Evolutionary conservation across 2,797 vertebrate species (phyloP), one percentile per base, ranked within the genome.

Genomic region (Australoheros facetus): DNA sequence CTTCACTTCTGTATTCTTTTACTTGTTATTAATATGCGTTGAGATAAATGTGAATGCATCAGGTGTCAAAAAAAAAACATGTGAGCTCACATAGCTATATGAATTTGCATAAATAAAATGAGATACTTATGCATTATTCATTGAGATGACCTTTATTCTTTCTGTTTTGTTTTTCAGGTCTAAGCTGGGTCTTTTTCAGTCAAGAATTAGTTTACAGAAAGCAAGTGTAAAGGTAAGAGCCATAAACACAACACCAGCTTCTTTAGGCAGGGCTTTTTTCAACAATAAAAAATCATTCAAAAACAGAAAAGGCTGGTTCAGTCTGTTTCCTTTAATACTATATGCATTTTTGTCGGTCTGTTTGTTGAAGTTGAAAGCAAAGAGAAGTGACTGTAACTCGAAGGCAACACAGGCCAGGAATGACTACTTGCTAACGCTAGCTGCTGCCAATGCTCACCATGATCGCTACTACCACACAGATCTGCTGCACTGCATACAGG

Each of bases 141-240:
- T 64, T 10, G 37, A 60, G 19, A 66, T 26, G 39, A 23, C 79
- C 53, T 26, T 21, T 2, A 53, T 77, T 73, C 10, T 48, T 58
- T 62, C 9, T 78, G 17, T 81, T 55, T 62, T 77, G 7, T 83
- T 85, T 83, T 73, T 81, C 93, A 99, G 98, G 95, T 99, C 98
- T 79, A 99, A 99, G 95, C 96, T 99, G 95, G 98, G 97, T 93
- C 96, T 99, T 92, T 99, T 99, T 89, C 98, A 99, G 90, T 99
- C 98, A 81, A 97, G 98, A 95, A 98, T 99, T 97, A 99, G 98
- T 96, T 97, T 99, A 97, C 98, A 99, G 95, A 99, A 99, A 95
- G 98, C 98, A 73, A 99, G 97, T 73, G 97, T 99, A 26, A 99
- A 99, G 97, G 98, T 99, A 91, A 97, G 97, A 60, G 32, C 73